Base-by-base conservation (phyloP, 30 jellyfish, hydroid and myxozoan species). In the Pseudorhiza aurosa region DNA sequence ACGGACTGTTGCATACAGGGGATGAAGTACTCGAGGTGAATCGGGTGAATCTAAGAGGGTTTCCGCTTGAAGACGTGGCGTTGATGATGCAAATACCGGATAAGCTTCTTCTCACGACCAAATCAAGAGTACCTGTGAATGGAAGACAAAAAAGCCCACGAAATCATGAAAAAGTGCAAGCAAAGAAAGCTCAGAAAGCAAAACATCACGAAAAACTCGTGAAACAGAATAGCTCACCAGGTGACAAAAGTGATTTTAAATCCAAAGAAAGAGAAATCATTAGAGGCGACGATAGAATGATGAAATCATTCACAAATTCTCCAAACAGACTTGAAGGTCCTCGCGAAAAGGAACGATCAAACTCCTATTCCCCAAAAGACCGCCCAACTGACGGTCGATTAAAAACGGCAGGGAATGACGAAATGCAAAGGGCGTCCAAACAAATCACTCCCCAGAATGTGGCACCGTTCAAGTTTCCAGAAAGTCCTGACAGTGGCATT, bases 61-160 rank as follows among this genome's bases (percentile, higher is more conserved):
- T 70, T 44, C 82, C 96, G 35, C 88, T 91, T 65, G 96, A 91
- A 71, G 96, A 91, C 26, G 96, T 91, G 8, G 98, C 95, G 4
- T 18, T 75, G 32, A 91, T 91, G 95, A 77, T 91, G 96, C 98
- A 91, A 57, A 81, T 72, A 30, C 94, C 98, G 11, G 93, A 91
- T 42, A 62, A 75, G 30, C 70, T 91, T 51, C 18, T 83, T 47
- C 62, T 91, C 10, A 85, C 94, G 29, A 91, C 98, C 8, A 79
- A 82, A 83, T 82, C 98, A 11, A 88, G 90, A 22, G 70, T 85
- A 40, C 91, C 98, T 4, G 37, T 69, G 10, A 36, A 83, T 27
- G 46, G 33, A 30, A 83, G 65, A 24, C 57, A 76, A 15, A 59
- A 45, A 60, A 37, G 57, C 60, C 25, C 40, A 24, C 82, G 75